Conservation (phyloP, 2,797 vertebrate genomes). For the Semaprochilodus insignis region DNA sequence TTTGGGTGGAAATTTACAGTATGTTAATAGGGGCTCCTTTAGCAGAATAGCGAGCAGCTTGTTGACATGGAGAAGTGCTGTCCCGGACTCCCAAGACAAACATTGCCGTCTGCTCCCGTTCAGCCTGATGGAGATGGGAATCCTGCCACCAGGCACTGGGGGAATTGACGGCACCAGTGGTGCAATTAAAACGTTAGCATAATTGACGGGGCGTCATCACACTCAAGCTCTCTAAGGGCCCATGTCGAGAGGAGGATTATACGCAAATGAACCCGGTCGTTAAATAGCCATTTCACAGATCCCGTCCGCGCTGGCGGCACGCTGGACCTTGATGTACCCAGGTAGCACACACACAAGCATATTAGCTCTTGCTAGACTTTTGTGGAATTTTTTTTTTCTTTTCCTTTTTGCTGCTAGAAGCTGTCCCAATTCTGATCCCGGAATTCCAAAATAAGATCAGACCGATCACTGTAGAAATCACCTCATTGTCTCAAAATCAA, state of each 20-base stretch:
- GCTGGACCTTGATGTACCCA: not conserved
- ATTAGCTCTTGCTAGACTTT: not conserved
- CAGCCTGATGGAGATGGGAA: slow-evolving; percentile 48
- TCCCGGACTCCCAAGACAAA: slow-evolving; percentile 56
- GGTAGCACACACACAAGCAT: not conserved
- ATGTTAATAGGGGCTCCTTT: slow-evolving; percentile 25
- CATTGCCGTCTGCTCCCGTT: slow-evolving; percentile 48
- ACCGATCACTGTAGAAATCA: no score
- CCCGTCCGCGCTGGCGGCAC: not conserved
- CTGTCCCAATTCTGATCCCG: no score
- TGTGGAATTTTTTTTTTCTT: not conserved
- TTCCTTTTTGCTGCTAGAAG: no score
- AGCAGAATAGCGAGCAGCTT: slow-evolving; percentile 38
- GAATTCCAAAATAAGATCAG: no score
- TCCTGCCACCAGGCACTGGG: slow-evolving; percentile 37
- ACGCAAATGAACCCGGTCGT: slow-evolving; percentile 32
- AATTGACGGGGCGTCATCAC: slow-evolving; percentile 59
- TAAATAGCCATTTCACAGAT: slow-evolving; percentile 40
- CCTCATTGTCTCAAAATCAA: no score
- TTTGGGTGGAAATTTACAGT: slow-evolving; percentile 32
- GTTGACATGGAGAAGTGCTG: slow-evolving; percentile 53
- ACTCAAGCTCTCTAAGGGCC: slow-evolving; percentile 48
- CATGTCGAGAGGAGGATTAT: slow-evolving; percentile 35
- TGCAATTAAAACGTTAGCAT: slow-evolving; percentile 61
- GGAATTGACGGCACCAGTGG: slow-evolving; percentile 49